Conservation (phyloP, 92 coral and sea anemone species). For the Diadumene lineata region DNA sequence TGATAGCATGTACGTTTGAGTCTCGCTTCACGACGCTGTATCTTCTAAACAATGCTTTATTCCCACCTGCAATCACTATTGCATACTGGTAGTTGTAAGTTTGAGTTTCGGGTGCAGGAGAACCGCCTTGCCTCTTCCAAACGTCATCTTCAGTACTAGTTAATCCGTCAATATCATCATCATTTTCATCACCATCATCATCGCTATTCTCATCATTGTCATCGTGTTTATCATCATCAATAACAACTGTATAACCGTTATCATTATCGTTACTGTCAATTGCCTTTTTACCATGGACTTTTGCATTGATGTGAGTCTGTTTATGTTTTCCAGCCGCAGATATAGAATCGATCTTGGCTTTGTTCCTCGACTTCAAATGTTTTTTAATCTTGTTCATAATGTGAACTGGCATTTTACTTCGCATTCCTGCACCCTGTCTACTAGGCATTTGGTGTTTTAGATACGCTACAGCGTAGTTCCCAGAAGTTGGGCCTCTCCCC, state of each 20-base stretch:
- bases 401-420: not conserved
- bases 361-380: not conserved
- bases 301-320: not conserved
- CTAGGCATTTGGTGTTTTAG: constrained; percentile 36
- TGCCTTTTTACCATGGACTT: not conserved
- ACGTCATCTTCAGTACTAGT: not conserved
- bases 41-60: not conserved
- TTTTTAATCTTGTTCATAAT: no score
- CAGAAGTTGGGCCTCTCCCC: constrained; percentile 7
- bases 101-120: not conserved
- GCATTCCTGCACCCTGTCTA: not conserved
- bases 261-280: not conserved
- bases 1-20: constrained; percentile 56
- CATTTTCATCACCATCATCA: no score
- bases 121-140: not conserved
- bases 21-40: constrained; percentile 29
- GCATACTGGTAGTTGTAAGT: constrained; percentile 49
- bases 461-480: constrained; percentile 61
- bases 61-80: constrained; percentile 23
- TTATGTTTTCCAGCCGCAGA: not conserved
- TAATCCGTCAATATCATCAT: not conserved
- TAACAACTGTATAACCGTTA: no score
- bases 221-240: not conserved
- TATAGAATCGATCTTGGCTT: not conserved
- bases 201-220: not conserved